Conservation (phyloP, 2,113 vertebrate species). For the Mobula hypostoma region DNA sequence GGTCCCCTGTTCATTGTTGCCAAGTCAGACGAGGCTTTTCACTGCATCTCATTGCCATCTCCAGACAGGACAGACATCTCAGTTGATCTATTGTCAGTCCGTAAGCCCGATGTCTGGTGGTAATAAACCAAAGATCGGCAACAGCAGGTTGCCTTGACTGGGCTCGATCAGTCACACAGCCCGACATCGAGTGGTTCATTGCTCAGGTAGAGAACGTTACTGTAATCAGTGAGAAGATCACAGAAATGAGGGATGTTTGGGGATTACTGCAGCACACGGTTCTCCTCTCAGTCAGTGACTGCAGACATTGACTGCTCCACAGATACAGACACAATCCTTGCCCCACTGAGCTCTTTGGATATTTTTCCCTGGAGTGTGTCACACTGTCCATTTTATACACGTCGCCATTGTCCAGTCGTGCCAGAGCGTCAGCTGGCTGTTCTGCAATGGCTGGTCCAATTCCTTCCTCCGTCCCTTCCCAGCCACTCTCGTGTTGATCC, state of each 20-base stretch:
- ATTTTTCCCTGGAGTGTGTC: no score
- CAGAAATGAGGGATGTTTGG: background rate
- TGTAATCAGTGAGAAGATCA: background rate
- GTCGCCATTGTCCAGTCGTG: no score
- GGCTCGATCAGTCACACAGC: background rate
- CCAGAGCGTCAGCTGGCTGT: background rate
- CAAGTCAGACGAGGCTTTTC: background rate
- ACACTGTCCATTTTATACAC: no score
- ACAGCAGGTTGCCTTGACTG: background rate
- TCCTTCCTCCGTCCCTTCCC: background rate
- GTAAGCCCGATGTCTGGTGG: background rate
- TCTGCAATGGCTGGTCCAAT: background rate
- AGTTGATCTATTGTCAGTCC: background rate
- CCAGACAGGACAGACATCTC: background rate
- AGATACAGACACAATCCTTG: background rate
- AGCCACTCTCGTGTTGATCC: background rate
- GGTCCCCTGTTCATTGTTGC: background rate
- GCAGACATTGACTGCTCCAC: background rate
- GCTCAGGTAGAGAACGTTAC: background rate
- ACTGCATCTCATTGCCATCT: background rate
- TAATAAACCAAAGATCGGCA: background rate
- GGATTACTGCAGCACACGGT: background rate
- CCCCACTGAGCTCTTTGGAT: background rate
- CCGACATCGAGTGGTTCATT: background rate
- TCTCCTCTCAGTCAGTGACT: background rate